These are phyloP conservation scores for Phymorhynchus buccinoides DNA, from an alignment of 1,140 invertebrate species.

Conservation along the genomic window DNA sequence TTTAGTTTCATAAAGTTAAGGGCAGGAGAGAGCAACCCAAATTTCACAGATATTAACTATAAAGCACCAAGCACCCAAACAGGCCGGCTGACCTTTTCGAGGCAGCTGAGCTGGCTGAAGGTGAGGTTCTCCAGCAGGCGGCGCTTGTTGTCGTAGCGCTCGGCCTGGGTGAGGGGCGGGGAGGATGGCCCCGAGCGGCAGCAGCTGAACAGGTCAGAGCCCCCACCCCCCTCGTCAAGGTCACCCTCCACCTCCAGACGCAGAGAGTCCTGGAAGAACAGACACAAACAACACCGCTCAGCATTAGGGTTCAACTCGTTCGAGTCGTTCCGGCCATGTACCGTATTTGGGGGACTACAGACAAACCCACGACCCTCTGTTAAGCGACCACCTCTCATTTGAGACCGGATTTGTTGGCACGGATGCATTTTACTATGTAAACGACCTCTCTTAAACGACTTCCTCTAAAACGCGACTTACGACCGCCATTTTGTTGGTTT, in stretches of 20 bases:
- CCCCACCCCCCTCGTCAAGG: slow-evolving; percentile 21
- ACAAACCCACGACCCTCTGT: too few species aligned
- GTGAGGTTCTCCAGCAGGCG: slow-evolving; percentile 29
- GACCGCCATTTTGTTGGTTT: too few species aligned
- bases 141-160: slow-evolving; percentile 29
- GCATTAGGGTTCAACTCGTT: too few species aligned
- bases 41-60: not conserved
- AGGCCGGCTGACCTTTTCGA: slow-evolving; percentile 21
- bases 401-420: too few species aligned
- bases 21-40: too few species aligned
- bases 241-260: slow-evolving; percentile 17
- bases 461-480: too few species aligned
- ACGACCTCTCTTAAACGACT: too few species aligned
- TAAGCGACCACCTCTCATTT: too few species aligned
- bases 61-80: not conserved
- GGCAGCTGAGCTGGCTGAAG: slow-evolving; percentile 27
- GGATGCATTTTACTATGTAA: too few species aligned
- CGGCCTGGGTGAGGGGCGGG: slow-evolving; percentile 17
- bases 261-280: slow-evolving; percentile 21
- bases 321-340: too few species aligned
- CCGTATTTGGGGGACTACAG: too few species aligned
- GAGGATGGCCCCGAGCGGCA: not conserved
- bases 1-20: too few species aligned
- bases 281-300: not conserved
- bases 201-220: not conserved